These are phyloP conservation scores for Venustoraphidia nigricollis DNA, from an alignment of 2,888 invertebrate species.

Conservation along the genomic window DNA sequence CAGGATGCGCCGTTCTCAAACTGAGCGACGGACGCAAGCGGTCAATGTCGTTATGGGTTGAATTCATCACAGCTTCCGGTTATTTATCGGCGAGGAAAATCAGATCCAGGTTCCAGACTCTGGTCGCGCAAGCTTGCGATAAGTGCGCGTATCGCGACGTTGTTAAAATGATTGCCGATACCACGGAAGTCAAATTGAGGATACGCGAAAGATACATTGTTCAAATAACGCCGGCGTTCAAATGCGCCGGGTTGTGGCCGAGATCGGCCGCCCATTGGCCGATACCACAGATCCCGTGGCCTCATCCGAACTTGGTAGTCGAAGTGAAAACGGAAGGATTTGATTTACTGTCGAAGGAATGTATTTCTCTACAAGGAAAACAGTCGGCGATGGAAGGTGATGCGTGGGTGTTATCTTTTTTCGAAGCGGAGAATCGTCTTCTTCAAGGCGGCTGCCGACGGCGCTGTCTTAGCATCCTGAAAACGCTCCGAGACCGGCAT, in stretches of 20 bases:
- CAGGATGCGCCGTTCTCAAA: slow-evolving; percentile 89
- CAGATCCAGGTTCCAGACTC: slow-evolving; percentile 78
- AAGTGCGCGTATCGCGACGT: slow-evolving; percentile 84
- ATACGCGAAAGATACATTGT: slow-evolving; percentile 81
- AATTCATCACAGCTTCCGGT: slow-evolving; percentile 92
- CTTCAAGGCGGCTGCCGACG: slow-evolving; percentile 75
- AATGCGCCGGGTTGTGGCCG: slow-evolving; percentile 89
- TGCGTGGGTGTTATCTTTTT: slow-evolving; percentile 85
- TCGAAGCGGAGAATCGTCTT: slow-evolving; percentile 79
- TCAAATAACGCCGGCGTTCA: slow-evolving; percentile 89
- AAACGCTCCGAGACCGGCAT: slow-evolving; percentile 79
- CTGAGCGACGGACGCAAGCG: slow-evolving; percentile 88
- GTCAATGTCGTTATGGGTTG: slow-evolving; percentile 95
- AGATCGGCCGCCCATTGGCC: slow-evolving; percentile 91
- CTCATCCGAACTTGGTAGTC: slow-evolving; percentile 76
- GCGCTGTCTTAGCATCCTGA: slow-evolving; percentile 75
- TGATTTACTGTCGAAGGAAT: slow-evolving; percentile 80
- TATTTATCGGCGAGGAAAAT: slow-evolving; percentile 90
- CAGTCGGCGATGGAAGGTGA: slow-evolving; percentile 89
- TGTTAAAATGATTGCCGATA: slow-evolving; percentile 88
- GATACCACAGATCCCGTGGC: slow-evolving; percentile 79
- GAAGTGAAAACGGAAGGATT: slow-evolving; percentile 93
- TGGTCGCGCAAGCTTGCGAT: slow-evolving; percentile 81
- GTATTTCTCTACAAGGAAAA: slow-evolving; percentile 62
- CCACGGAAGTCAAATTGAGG: slow-evolving; percentile 78